Conservation (phyloP, 2,113 vertebrate species). For the Delphinapterus leucas region DNA sequence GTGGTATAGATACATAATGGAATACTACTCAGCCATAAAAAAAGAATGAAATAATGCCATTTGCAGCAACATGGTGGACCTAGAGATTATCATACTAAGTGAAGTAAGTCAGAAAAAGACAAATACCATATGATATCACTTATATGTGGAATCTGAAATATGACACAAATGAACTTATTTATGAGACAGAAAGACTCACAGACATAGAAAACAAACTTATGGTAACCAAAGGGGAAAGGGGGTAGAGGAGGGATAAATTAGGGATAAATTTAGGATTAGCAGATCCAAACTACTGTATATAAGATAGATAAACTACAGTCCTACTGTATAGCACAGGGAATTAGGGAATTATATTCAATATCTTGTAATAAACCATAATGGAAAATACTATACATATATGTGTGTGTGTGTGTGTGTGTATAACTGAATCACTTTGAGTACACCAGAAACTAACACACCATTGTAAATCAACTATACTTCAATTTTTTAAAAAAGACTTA, state of each 20-base stretch:
- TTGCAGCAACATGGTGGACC: not conserved
- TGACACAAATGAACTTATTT: not conserved
- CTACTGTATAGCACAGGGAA: not conserved
- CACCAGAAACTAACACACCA: not conserved
- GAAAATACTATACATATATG: not conserved
- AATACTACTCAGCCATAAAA: not conserved
- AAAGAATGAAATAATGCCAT: not conserved
- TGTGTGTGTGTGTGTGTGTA: too few species aligned
- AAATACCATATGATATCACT: not conserved
- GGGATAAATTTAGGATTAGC: not conserved
- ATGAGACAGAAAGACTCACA: not conserved
- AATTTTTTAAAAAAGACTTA: not conserved
- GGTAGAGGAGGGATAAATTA: not conserved
- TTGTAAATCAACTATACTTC: not conserved
- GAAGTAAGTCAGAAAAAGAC: not conserved
- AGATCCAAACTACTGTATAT: not conserved
- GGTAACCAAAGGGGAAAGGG: not conserved
- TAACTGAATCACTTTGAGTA: not conserved
- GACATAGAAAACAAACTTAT: not conserved
- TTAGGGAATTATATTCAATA: not conserved
- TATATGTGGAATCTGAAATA: not conserved
- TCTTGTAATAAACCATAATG: not conserved
- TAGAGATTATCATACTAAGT: not conserved
- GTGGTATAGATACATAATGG: not conserved
- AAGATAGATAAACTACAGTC: not conserved